Evolutionary conservation across 2,888 invertebrate genomes (phyloP), one percentile per base, ranked within the genome.

Genomic region (Altica lythri): DNA sequence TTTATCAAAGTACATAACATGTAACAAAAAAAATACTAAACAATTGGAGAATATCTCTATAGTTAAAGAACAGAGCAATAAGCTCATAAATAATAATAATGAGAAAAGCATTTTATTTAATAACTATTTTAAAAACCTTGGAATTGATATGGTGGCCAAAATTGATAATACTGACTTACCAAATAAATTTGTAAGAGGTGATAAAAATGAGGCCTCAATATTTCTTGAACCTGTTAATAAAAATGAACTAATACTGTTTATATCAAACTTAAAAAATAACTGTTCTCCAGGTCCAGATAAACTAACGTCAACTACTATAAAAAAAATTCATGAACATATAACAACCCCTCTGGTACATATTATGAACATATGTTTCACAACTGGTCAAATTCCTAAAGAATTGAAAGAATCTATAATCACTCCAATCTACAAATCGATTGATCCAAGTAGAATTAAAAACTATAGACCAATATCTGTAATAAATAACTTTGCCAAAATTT

Each of bases 391-490:
- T 17, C 47, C 53, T 8, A 17, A 18, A 29, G 17, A 38, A 17
- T 43, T 18, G 48, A 54, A 45, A 27, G 37, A 45, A 16, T 37
- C 45, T 6, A 32, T 44, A 9, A 17, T 51, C 4, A 44, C 44
- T 17, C 51, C 37, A 4, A 44, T 52, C 2, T 52, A 25, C 16
- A 52, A 52, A 17, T 14, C 44, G 8, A 38, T 27, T 8, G 19
- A 52, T 13, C 17, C 19, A 17, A 37, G n/a, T 25, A 14, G 34
- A 16, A n/a, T 32, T 8, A 25, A 6, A 2, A 42, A 50, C 17
- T 50, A 50, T 25, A 42, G 50, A 25, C 50, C 50, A 9, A 49
- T 50, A 19, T 50, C 50, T 19, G 10, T 53, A 9, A 46, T 46
- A 3, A 46, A 44, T 51, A 51, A 44, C 13, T 37, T 51, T 18